phyloP scores from a whole-genome alignment of 2,797 vertebrate species.

The Gallinago stenura region DNA sequence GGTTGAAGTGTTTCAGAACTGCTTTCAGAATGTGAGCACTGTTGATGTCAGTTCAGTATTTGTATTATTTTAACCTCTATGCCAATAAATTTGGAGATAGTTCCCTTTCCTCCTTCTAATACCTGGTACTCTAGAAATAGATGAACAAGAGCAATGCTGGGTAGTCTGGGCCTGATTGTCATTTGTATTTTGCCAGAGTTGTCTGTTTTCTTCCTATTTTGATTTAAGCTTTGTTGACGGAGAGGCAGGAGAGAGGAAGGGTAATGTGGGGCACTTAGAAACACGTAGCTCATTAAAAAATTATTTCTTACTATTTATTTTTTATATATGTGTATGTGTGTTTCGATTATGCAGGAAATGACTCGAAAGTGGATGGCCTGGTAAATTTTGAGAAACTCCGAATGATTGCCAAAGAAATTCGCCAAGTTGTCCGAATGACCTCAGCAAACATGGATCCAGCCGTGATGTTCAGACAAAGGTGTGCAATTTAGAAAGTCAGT shows the following conservation, averaged over 20 bases:
- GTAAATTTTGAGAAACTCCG: conserved; percentile 97
- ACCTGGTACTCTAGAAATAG: neutral
- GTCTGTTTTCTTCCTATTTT: neutral
- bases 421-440: conserved; percentile 93
- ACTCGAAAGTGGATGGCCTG: conserved; percentile 93
- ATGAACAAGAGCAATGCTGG: neutral
- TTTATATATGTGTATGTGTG: neutral
- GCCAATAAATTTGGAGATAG: neutral
- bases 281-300: neutral
- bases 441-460: conserved; percentile 98
- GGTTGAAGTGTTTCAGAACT: neutral
- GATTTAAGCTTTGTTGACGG: neutral
- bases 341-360: conserved; percentile 85
- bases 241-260: too few relatives aligned
- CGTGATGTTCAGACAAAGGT: conserved; percentile 98
- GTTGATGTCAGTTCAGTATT: neutral
- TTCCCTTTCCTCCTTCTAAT: neutral
- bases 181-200: neutral
- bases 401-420: conserved; percentile 98
- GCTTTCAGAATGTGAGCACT: neutral
- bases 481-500: conserved; percentile 48
- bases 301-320: neutral
- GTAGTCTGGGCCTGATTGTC: neutral
- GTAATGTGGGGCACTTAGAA: neutral
- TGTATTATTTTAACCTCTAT: neutral